Base-by-base conservation (phyloP, 1,140 invertebrate genomes). In the Tribolium madens region DNA sequence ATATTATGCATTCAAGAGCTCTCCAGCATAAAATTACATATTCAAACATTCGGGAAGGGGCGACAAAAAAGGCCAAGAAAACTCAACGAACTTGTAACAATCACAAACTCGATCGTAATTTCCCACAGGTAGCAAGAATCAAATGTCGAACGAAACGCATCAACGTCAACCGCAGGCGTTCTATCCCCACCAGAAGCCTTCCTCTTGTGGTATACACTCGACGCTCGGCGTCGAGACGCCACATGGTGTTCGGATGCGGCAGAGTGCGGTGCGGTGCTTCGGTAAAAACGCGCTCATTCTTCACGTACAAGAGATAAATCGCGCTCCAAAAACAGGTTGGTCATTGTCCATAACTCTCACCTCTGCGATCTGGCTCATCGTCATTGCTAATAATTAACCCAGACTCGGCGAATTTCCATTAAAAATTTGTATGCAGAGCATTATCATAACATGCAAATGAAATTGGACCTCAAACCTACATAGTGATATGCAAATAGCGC, bases 201-300 rank as follows among this genome's bases (percentile, higher is more conserved):
- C 50, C 53, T 77, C 71, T 77, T 81, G 75, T 79, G 77, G 79
- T 78, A 46, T 76, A 76, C 73, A 68, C 68, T 73, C 69, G 69
- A 64, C 50, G 69, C 69, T 72, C 48, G 46, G 47, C 69, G 70
- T 48, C 71, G 76, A 21, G 47, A 46, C 36, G 70, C 21, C 81
- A 82, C 81, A 82, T 82, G 81, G 76, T 80, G 64, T 79, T 53
- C 78, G 81, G 77, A 76, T 73, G 76, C 73, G 69, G 76, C 10
- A 53, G 18, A 42, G 71, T 73, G 71, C 46, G 57, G 57, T 64
- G 57, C 57, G 10, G 57, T 64, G 57, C 57, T 64, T 26, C 57
- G 57, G 57, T 31, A 64, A 33, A 64, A 57, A 57, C 52, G 31
- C 57, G 57, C 57, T 21, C 21, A 33, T 33, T 12, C 57, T 7